phyloP scores from a whole-genome alignment of 2,888 invertebrate genomes.

The Polydrusus pterygomalis region DNA sequence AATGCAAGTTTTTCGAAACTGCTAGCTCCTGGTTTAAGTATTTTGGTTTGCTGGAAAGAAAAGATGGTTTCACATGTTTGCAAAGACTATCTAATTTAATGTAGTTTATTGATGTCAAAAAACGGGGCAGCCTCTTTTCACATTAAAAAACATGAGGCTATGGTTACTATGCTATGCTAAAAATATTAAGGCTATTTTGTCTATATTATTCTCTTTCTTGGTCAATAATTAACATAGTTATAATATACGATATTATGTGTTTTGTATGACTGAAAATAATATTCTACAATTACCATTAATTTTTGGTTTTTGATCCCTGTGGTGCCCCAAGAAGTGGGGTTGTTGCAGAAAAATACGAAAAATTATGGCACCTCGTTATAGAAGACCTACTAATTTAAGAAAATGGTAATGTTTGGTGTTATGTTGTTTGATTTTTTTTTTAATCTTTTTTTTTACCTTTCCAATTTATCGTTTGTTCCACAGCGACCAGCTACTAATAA shows the following conservation, averaged over 20 bases:
- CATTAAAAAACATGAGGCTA: too few relatives aligned
- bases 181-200: too few relatives aligned
- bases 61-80: too few relatives aligned
- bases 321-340: constrained; percentile 51
- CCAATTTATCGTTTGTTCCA: background rate
- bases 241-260: background rate
- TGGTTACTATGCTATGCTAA: too few relatives aligned
- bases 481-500: background rate
- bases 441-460: background rate
- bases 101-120: too few relatives aligned
- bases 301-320: constrained; percentile 43
- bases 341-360: constrained; percentile 46
- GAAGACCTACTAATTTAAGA: constrained; percentile 29
- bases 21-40: too few relatives aligned
- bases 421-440: background rate
- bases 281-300: constrained; percentile 21
- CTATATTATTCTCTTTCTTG: too few relatives aligned
- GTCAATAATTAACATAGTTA: too few relatives aligned
- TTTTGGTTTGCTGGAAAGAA: too few relatives aligned
- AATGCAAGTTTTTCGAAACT: too few relatives aligned
- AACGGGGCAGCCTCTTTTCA: too few relatives aligned
- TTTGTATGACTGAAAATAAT: background rate
- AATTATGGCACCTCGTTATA: constrained; percentile 42
- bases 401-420: constrained; percentile 46
- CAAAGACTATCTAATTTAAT: too few relatives aligned